Base-by-base conservation (phyloP, 2,888 invertebrate species). In the Dryobotodes eremita region DNA sequence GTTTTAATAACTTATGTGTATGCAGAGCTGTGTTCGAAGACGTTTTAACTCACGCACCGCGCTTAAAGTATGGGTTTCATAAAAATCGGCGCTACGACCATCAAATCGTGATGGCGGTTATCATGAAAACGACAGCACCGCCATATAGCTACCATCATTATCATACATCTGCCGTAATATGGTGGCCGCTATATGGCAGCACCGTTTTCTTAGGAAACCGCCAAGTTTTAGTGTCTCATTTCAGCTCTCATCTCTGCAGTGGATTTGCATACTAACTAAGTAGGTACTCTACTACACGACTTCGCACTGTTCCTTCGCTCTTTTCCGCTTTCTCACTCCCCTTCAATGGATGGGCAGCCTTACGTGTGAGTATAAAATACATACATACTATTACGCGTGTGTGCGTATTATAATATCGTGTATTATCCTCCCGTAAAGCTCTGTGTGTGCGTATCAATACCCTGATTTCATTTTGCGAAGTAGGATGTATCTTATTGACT, bases 401-500 rank as follows among this genome's bases (percentile, higher is more conserved):
- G 23, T 48, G 46, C 5, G 75, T 72, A 59, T 53, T 75, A 70
- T 26, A 46, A 57, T 42, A 69, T 31, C 26, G 23, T 20, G n/a
- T 72, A 59, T 61, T 71, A 62, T 62, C 62, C 61, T 70, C 15
- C 20, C n/a, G n/a, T 20, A 59, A 70, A 3, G 2, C 11, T 53
- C 31, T 73, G 26, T 7, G 31, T 82, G 71, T 68, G 73, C n/a
- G 71, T 85, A 50, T 72, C 61, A 69, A 77, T 76, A 73, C 70
- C 61, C 61, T 36, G 68, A 82, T 82, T 72, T 70, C 57, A 69
- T 71, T 85, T 84, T 62, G 48, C 64, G 42, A 31, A 69, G 20
- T 26, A 59, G 23, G 79, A 79, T 80, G 84, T 80, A 36, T 57
- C 13, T 64, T 83, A 77, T 83, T 83, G 83, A 68, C 68, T 68